A percentile compares a stretch with the other conserved stretches of the same genome.
Evolutionary conservation across 2,888 invertebrate species (phyloP).

Genomic region (Quadriops clusia): DNA sequence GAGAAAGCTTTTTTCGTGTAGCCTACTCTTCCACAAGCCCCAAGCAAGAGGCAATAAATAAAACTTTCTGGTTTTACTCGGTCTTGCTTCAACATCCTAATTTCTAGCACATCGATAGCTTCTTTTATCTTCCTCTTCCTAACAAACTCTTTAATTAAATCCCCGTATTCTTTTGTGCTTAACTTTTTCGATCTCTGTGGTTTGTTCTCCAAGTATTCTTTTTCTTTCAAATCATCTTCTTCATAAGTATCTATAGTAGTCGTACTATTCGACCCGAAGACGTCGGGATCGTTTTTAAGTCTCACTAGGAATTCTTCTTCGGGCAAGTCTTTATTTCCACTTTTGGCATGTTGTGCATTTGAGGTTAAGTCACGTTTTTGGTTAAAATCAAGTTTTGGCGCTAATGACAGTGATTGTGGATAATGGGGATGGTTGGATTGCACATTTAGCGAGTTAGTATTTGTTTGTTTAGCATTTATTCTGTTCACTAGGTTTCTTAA

Average conservation of each 20-base stretch:
- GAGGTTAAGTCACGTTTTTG: background rate
- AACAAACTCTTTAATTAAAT: slow-evolving; percentile 57
- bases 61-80: slow-evolving; percentile 66
- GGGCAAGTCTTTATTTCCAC: slow-evolving; percentile 3
- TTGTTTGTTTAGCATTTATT: too few species aligned
- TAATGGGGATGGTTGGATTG: too few species aligned
- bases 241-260: slow-evolving; percentile 30
- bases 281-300: slow-evolving; percentile 43
- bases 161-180: slow-evolving; percentile 53
- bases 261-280: slow-evolving; percentile 41
- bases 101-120: slow-evolving; percentile 68
- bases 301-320: slow-evolving; percentile 29
- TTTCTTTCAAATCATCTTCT: slow-evolving; percentile 49
- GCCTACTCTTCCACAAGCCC: slow-evolving; percentile 71
- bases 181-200: slow-evolving; percentile 42
- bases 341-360: too few species aligned
- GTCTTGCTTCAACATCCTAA: slow-evolving; percentile 65
- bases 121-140: slow-evolving; percentile 54
- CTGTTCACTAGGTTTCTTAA: too few species aligned
- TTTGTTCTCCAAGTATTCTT: slow-evolving; percentile 42
- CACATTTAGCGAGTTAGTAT: too few species aligned
- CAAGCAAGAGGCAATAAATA: slow-evolving; percentile 73
- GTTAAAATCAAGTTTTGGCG: slow-evolving; percentile 3
- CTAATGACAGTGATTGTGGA: too few species aligned
- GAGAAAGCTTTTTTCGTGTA: slow-evolving; percentile 77